phyloP scores from a whole-genome alignment of 2,113 vertebrate genomes.

The Bucco capensis region DNA sequence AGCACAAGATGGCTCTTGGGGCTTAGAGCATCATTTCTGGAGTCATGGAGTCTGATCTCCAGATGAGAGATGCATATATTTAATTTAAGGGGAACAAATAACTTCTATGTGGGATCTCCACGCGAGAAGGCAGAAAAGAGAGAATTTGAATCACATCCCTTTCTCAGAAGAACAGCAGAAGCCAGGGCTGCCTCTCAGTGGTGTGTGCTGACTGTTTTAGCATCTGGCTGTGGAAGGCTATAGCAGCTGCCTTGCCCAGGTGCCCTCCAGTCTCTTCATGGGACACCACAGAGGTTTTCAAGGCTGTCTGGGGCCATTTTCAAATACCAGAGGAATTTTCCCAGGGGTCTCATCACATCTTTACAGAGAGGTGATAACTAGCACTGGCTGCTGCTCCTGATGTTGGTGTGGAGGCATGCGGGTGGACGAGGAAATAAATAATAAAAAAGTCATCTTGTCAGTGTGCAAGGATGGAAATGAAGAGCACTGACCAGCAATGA shows the following conservation, averaged over 20 bases:
- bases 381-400: neutral
- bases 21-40: neutral
- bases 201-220: neutral
- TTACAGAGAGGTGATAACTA: neutral
- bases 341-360: neutral
- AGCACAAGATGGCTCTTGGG: neutral
- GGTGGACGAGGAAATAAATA: slow-evolving; percentile 37
- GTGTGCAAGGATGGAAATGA: slow-evolving; percentile 48
- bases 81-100: neutral
- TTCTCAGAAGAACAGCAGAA: neutral
- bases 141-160: neutral
- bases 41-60: neutral
- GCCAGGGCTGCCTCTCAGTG: neutral
- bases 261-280: neutral
- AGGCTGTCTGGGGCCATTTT: neutral
- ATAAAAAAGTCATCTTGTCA: slow-evolving; percentile 58
- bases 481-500: slow-evolving; percentile 64
- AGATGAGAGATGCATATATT: neutral
- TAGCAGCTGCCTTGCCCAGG: neutral
- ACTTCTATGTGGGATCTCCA: neutral
- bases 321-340: neutral
- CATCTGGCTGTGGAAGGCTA: neutral
- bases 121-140: neutral
- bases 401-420: neutral
- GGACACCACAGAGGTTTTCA: neutral